phyloP scores from a whole-genome alignment of 2,888 invertebrate species.

The Agonopterix heracliana region DNA sequence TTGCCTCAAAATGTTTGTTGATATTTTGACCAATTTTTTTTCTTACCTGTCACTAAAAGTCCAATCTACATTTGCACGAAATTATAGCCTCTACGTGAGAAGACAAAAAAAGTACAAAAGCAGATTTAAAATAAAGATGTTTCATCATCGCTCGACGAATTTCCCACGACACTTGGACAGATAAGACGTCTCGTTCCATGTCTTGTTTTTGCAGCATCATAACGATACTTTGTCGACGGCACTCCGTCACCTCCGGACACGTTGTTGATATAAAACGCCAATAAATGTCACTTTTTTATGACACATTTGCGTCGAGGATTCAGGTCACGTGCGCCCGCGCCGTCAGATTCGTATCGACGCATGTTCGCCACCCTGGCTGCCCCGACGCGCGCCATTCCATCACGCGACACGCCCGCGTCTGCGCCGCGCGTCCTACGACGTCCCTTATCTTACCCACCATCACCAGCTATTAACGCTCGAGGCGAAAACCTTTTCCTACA shows the following conservation, averaged over 20 bases:
- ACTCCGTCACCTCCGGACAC: conserved; percentile 60
- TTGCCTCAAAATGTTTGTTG: conserved; percentile 26
- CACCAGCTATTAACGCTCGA: conserved; percentile 45
- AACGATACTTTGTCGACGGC: conserved; percentile 52
- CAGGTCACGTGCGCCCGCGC: conserved; percentile 65
- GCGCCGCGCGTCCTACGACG: conserved; percentile 27
- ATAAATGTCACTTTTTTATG: conserved; percentile 76
- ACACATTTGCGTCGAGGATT: conserved; percentile 52
- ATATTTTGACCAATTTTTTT: conserved; percentile 9
- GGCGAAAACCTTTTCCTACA: conserved; percentile 48
- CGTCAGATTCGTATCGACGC: conserved; percentile 58
- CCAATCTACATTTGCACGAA: not conserved
- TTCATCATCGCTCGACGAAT: conserved; percentile 25
- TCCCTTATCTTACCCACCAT: conserved; percentile 51
- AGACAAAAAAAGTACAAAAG: conserved; percentile 20
- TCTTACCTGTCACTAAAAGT: not conserved
- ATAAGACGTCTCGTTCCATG: conserved; percentile 43
- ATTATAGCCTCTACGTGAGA: conserved; percentile 9
- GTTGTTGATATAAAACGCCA: conserved; percentile 72
- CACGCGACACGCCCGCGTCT: conserved; percentile 35
- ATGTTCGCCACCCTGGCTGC: conserved; percentile 34
- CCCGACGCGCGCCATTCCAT: conserved; percentile 47
- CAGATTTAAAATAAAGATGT: conserved; percentile 40
- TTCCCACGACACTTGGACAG: conserved; percentile 58
- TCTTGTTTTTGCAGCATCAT: conserved; percentile 66